Evolutionary conservation across 1,140 invertebrate species (phyloP), one percentile per base, ranked within the genome.

Genomic region (Thalassaphorura encarpata): DNA sequence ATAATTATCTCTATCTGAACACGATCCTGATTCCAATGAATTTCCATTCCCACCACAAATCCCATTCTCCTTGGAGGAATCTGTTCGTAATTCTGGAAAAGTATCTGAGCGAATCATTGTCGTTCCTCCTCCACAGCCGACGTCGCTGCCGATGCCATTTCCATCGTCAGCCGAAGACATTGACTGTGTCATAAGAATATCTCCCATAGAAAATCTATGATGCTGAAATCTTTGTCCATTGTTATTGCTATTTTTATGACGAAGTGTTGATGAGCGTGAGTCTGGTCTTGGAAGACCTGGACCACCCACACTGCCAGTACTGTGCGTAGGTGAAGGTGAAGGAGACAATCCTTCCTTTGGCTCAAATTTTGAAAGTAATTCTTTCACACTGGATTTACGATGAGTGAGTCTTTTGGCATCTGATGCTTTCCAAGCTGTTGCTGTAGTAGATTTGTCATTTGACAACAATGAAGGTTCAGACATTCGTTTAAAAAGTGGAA

Each of bases 321-420:
- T 29, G n/a, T 26, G 26, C 3, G 28, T 29, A 5, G 54, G 40
- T 27, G 52, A 47, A 21, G 27, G 2, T 1, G 33, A 27, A 18
- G 52, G 51, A 8, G 39, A 48, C 23, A 39, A 18, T 23, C 24
- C 16, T n/a, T 29, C 42, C 23, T 51, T 58, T 18, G 59, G 45
- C 55, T 74, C 71, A 61, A 74, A 74, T 51, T 68, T 69, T 19
- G 67, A 71, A 29, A 74, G 56, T 13, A 74, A 58, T 49, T 74
- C 71, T 59, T 68, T 68, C 11, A 74, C 69, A 60, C 69, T 74
- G 23, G 68, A 52, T 21, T 71, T 70, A 18, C 68, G 63, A 28
- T 70, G 67, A 16, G 66, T 58, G 21, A 67, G 54, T 19, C 62
- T 15, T 49, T 64, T 61, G n/a, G 64, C 59, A 49, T 65, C 66